phyloP scores from a whole-genome alignment of 2,797 vertebrate species.

The Paedocypris micromegethes region DNA sequence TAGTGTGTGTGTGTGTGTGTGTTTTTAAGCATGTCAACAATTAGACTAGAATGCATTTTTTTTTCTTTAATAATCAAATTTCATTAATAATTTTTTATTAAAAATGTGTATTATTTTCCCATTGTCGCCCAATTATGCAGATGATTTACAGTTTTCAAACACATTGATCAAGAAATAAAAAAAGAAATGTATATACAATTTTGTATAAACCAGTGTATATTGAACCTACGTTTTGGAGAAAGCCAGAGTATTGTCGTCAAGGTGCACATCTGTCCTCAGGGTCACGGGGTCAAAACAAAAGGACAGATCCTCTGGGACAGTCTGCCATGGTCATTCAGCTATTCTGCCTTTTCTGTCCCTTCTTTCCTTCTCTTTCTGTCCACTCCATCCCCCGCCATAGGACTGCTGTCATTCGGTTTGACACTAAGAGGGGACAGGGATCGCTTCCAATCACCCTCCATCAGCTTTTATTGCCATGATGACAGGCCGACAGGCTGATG shows the following conservation, averaged over 20 bases:
- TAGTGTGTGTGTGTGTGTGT: too few relatives aligned
- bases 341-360: conserved; percentile 45
- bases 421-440: conserved; percentile 67
- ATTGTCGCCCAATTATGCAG: too few relatives aligned
- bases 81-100: too few relatives aligned
- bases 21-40: too few relatives aligned
- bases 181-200: too few relatives aligned
- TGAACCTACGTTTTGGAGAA: too few relatives aligned
- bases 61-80: too few relatives aligned
- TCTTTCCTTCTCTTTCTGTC: conserved; percentile 30
- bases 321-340: conserved; percentile 63
- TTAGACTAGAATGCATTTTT: too few relatives aligned
- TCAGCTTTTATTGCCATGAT: conserved; percentile 53
- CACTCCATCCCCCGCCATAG: conserved; percentile 47
- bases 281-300: conserved; percentile 55
- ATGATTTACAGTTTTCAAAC: too few relatives aligned
- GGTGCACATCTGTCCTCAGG: conserved; percentile 49
- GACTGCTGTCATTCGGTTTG: conserved; percentile 53
- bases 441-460: conserved; percentile 58
- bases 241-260: conserved; percentile 34
- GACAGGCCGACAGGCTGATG: conserved; percentile 57
- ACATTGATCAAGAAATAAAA: too few relatives aligned
- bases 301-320: conserved; percentile 66
- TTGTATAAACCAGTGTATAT: too few relatives aligned
- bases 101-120: too few relatives aligned